phyloP scores from a whole-genome alignment of 2,888 invertebrate species.

The Anticlea derivata region DNA sequence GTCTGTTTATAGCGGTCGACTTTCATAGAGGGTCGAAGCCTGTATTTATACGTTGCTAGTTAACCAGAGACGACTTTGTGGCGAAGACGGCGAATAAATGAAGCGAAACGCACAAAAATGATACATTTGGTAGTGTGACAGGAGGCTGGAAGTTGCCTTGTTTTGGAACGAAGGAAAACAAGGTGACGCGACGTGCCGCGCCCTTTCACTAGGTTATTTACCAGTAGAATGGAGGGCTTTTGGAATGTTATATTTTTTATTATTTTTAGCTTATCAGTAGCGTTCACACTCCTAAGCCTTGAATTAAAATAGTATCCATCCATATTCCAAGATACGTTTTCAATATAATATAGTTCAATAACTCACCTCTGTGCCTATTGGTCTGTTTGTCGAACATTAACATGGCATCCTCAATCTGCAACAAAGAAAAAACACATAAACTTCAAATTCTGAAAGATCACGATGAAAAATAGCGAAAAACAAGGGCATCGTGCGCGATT shows the following conservation, averaged over 20 bases:
- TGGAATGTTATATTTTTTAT: constrained; percentile 17
- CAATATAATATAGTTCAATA: no score
- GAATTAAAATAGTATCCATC: no score
- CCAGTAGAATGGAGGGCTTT: constrained; percentile 35
- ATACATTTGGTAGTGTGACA: constrained; percentile 66
- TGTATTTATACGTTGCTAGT: constrained; percentile 72
- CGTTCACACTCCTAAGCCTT: no score
- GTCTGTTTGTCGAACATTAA: constrained; percentile 99
- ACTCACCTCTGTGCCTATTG: constrained; percentile 99
- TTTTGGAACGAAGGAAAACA: constrained; percentile 52
- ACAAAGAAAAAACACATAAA: constrained; percentile 80
- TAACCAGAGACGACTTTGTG: constrained; percentile 68
- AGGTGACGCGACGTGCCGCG: constrained; percentile 54
- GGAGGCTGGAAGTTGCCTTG: constrained; percentile 55
- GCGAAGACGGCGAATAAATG: constrained; percentile 68
- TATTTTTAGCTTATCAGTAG: no score
- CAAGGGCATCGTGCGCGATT: constrained; percentile 76
- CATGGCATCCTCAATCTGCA: constrained; percentile 99
- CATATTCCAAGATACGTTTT: no score
- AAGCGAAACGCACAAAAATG: constrained; percentile 69
- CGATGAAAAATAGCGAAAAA: constrained; percentile 72
- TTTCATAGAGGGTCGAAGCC: constrained; percentile 59
- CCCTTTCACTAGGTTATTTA: constrained; percentile 45
- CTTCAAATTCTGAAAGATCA: constrained; percentile 66
- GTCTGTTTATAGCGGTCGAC: constrained; percentile 54